Evolutionary conservation across 2,113 vertebrate species (phyloP).

Genomic region (Myxocyprinus asiaticus): DNA sequence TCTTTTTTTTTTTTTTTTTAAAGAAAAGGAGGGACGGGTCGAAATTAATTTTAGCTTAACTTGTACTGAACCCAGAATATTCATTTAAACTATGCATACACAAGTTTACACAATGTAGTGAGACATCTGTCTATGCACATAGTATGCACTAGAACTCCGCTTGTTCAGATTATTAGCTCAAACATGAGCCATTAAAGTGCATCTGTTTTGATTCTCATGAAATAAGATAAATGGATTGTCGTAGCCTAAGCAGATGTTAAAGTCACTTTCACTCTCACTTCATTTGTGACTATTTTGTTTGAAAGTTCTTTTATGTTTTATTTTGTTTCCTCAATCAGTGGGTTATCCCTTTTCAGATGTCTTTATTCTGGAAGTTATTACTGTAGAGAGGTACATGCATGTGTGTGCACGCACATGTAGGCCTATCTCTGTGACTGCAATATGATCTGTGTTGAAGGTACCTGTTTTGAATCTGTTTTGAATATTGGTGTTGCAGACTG

Average conservation of each 20-base stretch:
- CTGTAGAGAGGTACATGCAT: conserved; percentile 39
- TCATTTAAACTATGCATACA: no score
- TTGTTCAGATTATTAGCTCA: no score
- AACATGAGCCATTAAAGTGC: no score
- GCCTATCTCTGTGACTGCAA: background rate
- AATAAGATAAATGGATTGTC: no score
- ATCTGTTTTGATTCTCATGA: no score
- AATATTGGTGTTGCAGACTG: background rate
- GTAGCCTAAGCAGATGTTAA: background rate
- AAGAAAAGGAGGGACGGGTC: no score
- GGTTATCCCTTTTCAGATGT: conserved; percentile 41
- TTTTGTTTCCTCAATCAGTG: background rate
- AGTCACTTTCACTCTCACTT: background rate
- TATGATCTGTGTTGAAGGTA: background rate
- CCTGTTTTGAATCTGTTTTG: background rate
- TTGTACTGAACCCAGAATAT: no score
- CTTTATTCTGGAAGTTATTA: conserved; percentile 27
- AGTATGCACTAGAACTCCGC: no score
- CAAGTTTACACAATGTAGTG: no score
- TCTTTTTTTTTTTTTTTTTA: no score
- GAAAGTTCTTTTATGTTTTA: background rate
- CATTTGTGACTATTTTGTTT: background rate
- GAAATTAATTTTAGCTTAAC: no score
- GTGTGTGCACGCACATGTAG: conserved; percentile 23
- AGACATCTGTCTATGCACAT: no score